Conservation (phyloP, 2,888 invertebrate genomes). For the Athetis lepigone region DNA sequence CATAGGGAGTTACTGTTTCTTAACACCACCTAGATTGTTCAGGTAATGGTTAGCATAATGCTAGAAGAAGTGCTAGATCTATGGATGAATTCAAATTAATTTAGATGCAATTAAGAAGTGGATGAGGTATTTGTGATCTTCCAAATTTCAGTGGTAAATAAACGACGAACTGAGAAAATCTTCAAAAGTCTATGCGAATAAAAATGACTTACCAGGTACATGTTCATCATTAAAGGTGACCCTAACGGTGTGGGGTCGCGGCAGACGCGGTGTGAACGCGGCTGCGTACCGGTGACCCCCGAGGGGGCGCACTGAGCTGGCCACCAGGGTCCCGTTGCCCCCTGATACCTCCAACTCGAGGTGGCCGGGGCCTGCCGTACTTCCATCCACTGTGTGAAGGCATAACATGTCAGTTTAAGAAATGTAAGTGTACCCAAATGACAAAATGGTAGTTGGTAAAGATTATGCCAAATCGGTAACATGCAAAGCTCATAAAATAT, state of each 20-base stretch:
- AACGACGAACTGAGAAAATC: neutral
- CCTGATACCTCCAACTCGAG: conserved; percentile 97
- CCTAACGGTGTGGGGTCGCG: conserved; percentile 96
- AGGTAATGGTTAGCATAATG: too few relatives aligned
- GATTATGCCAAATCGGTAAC: too few relatives aligned
- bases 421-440: neutral
- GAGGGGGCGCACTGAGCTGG: conserved; percentile 97
- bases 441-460: too few relatives aligned
- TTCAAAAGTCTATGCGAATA: neutral
- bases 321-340: conserved; percentile 95
- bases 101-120: neutral
- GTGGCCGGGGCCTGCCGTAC: conserved; percentile 98
- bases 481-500: too few relatives aligned
- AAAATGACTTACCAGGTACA: conserved; percentile 94
- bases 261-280: conserved; percentile 97
- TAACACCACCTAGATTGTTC: too few relatives aligned
- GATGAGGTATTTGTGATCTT: neutral
- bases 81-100: too few relatives aligned
- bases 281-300: conserved; percentile 97
- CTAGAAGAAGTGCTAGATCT: too few relatives aligned
- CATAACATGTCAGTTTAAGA: neutral
- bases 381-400: conserved; percentile 95
- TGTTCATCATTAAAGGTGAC: conserved; percentile 98
- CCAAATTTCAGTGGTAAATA: neutral
- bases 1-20: too few relatives aligned